phyloP scores from a whole-genome alignment of 2,888 invertebrate genomes.

The Acleris laterana region DNA sequence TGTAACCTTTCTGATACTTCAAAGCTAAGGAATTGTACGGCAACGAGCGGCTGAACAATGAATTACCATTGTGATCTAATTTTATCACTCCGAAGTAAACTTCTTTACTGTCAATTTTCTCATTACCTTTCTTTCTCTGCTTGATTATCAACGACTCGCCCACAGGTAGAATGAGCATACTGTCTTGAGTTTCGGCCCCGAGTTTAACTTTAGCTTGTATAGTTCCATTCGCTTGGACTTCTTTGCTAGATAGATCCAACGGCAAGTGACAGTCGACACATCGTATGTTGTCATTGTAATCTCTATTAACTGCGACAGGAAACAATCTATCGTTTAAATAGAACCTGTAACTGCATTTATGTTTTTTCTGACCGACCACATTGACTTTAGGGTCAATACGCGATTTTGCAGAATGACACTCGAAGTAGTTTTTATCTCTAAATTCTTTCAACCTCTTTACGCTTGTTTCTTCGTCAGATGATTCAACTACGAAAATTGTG shows the following conservation, averaged over 20 bases:
- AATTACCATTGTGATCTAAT: slow-evolving; percentile 60
- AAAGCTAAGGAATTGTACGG: slow-evolving; percentile 71
- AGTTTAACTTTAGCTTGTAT: slow-evolving; percentile 76
- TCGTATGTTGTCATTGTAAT: slow-evolving; percentile 71
- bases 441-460: slow-evolving; percentile 72
- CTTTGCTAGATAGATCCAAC: slow-evolving; percentile 51
- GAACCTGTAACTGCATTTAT: slow-evolving; percentile 83
- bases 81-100: slow-evolving; percentile 74
- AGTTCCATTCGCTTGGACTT: slow-evolving; percentile 60
- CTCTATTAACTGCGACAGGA: slow-evolving; percentile 77
- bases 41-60: slow-evolving; percentile 58
- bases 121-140: slow-evolving; percentile 60
- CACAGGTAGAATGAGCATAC: slow-evolving; percentile 66
- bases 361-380: slow-evolving; percentile 57
- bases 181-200: slow-evolving; percentile 57
- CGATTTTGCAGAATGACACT: slow-evolving; percentile 83
- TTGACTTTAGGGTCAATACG: slow-evolving; percentile 56
- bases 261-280: slow-evolving; percentile 81
- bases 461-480: slow-evolving; percentile 51
- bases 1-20: slow-evolving; percentile 74
- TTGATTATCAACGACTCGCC: slow-evolving; percentile 67
- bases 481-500: slow-evolving; percentile 43
- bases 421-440: slow-evolving; percentile 84
- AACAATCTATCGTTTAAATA: slow-evolving; percentile 84
- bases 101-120: slow-evolving; percentile 51